phyloP scores from a whole-genome alignment of 2,797 vertebrate species.

The Galaxias olidus region DNA sequence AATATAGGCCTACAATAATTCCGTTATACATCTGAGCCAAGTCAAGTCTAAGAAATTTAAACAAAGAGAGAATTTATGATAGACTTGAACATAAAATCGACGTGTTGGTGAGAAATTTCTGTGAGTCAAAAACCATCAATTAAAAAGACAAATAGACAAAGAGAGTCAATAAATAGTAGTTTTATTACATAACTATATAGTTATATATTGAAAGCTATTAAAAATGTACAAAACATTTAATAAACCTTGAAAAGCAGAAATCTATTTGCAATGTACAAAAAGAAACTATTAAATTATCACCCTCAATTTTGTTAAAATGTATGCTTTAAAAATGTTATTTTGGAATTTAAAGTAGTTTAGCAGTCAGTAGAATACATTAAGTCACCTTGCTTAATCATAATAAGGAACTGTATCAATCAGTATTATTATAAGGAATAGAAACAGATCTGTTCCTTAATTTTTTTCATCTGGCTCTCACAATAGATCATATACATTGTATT shows the following conservation, averaged over 20 bases:
- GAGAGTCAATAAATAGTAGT: constrained; percentile 30
- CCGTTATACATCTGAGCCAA: no score
- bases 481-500: background rate
- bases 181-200: constrained; percentile 43
- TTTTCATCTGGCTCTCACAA: background rate
- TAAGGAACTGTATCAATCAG: constrained; percentile 23
- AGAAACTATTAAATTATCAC: constrained; percentile 27
- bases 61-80: no score
- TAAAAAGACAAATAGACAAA: background rate
- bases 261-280: constrained; percentile 36
- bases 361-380: constrained; percentile 32
- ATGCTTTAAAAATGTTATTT: constrained; percentile 1
- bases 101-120: no score
- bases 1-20: no score
- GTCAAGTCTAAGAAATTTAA: no score
- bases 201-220: constrained; percentile 34
- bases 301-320: no score
- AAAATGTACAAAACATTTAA: constrained; percentile 42
- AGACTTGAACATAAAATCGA: no score
- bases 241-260: constrained; percentile 18
- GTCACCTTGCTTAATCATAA: no score
- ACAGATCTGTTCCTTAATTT: background rate
- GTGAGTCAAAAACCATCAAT: background rate
- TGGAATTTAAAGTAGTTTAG: no score
- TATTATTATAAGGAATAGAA: constrained; percentile 16